Evolutionary conservation across 2,113 vertebrate genomes (phyloP).

Genomic region (Dipodomys ordii): DNA sequence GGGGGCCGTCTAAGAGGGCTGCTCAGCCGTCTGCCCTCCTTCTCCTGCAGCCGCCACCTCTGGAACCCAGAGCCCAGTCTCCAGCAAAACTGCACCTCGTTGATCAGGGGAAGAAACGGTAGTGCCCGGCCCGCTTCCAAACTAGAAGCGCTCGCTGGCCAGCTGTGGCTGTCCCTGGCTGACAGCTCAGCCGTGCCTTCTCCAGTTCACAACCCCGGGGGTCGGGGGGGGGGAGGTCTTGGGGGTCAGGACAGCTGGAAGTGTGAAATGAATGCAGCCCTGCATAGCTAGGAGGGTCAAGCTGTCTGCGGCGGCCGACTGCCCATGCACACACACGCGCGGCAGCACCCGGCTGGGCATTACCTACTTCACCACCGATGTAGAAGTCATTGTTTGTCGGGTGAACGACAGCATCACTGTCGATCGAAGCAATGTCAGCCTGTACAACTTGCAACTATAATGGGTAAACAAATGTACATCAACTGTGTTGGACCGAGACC

Average conservation of each 20-base stretch:
- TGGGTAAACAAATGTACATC: slow-evolving; percentile 96
- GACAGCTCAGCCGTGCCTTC: background rate
- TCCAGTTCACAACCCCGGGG: slow-evolving; percentile 46
- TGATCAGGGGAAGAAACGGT: slow-evolving; percentile 1
- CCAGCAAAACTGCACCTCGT: slow-evolving; percentile 59
- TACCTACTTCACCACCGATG: slow-evolving; percentile 99
- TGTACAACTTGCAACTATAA: slow-evolving; percentile 99
- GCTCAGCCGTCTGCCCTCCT: accelerated
- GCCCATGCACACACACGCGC: slow-evolving; percentile 90
- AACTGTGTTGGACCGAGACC: slow-evolving; percentile 92
- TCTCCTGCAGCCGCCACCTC: background rate
- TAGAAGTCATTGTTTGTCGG: slow-evolving; percentile 99
- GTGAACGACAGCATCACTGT: slow-evolving; percentile 99
- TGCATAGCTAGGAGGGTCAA: slow-evolving; percentile 88
- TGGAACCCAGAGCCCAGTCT: slow-evolving; percentile 64
- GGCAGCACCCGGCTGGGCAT: slow-evolving; percentile 92
- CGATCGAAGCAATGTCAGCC: slow-evolving; percentile 99
- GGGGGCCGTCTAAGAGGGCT: background rate
- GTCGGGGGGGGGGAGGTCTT: slow-evolving; percentile 26
- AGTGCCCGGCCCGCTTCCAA: slow-evolving; percentile 68
- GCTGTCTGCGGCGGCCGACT: slow-evolving; percentile 88
- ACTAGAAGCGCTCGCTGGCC: slow-evolving; percentile 67
- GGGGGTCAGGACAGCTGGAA: slow-evolving; percentile 88
- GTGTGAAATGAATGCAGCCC: slow-evolving; percentile 89
- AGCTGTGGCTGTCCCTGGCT: slow-evolving; percentile 22